Conservation (phyloP, 2,888 invertebrate species). For the Volucella inflata region DNA sequence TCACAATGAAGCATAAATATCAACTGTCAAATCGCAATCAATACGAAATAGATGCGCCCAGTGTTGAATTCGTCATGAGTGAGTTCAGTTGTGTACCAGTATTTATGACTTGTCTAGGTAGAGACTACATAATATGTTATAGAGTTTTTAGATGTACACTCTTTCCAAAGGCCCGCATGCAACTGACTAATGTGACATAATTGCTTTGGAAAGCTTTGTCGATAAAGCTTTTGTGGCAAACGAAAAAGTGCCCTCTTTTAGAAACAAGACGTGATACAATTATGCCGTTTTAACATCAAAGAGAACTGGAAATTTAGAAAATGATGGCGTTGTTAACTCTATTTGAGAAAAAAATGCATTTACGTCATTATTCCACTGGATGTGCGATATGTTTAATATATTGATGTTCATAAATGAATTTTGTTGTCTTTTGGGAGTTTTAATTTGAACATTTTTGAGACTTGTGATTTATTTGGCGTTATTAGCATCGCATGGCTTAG, state of each 20-base stretch:
- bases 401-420: too few species aligned
- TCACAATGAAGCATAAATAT: too few species aligned
- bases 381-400: neutral
- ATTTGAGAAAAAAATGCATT: slow-evolving; percentile 12
- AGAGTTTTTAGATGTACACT: slow-evolving; percentile 11
- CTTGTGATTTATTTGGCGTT: too few species aligned
- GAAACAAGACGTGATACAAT: slow-evolving; percentile 25
- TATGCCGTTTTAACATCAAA: slow-evolving; percentile 25
- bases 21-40: too few species aligned
- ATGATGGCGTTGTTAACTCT: slow-evolving; percentile 10
- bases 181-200: slow-evolving; percentile 29
- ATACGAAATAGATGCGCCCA: too few species aligned
- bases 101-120: too few species aligned
- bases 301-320: slow-evolving; percentile 13
- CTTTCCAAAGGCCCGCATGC: slow-evolving; percentile 21
- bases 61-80: too few species aligned
- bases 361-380: slow-evolving; percentile 1
- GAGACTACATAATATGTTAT: too few species aligned
- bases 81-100: too few species aligned
- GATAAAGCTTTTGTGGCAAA: slow-evolving; percentile 26
- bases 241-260: slow-evolving; percentile 22
- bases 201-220: slow-evolving; percentile 19
- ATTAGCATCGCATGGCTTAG: too few species aligned
- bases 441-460: too few species aligned
- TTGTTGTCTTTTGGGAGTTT: too few species aligned